These are phyloP conservation scores for Linnaemya vulpina DNA, from an alignment of 2,888 invertebrate genomes.

Conservation along the genomic window DNA sequence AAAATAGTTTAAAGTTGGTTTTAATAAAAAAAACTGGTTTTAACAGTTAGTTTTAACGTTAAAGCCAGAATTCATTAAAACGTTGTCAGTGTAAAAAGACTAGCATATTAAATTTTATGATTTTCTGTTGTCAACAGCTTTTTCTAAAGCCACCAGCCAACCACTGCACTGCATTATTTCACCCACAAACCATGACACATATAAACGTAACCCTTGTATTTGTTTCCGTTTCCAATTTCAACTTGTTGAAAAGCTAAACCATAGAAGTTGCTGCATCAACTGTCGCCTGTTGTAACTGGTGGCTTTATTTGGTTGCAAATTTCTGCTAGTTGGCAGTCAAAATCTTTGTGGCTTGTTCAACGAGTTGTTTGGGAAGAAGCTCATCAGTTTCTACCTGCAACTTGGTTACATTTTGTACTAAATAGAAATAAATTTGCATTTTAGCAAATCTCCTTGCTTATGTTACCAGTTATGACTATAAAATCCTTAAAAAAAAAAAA, in stretches of 20 bases:
- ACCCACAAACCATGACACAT: conserved; percentile 36
- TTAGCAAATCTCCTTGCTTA: conserved; percentile 13
- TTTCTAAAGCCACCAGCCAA: background rate
- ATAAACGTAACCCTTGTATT: background rate
- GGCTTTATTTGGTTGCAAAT: conserved; percentile 32
- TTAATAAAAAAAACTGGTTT: too few relatives aligned
- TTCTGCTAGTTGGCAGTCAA: conserved; percentile 27
- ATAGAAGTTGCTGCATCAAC: conserved; percentile 7
- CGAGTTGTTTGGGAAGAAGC: background rate
- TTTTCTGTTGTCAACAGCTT: conserved; percentile 8
- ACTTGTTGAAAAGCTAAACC: conserved; percentile 44
- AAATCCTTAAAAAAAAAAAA: conserved; percentile 5
- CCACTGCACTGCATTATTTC: background rate
- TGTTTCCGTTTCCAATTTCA: background rate
- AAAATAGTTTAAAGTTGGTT: too few relatives aligned
- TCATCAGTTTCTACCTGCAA: background rate
- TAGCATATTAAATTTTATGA: conserved; percentile 27
- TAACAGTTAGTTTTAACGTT: too few relatives aligned
- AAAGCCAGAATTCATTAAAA: too few relatives aligned
- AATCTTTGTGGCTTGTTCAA: conserved; percentile 33
- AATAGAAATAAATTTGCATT: conserved; percentile 29
- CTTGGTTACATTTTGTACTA: conserved; percentile 4
- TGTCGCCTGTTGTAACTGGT: conserved; percentile 16
- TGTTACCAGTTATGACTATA: conserved; percentile 12
- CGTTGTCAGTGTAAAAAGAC: conserved; percentile 8